A percentile compares a stretch with the other conserved stretches of the same genome.
Evolutionary conservation across 2,797 vertebrate genomes (phyloP).

Genomic region (Emydoidea blandingii): DNA sequence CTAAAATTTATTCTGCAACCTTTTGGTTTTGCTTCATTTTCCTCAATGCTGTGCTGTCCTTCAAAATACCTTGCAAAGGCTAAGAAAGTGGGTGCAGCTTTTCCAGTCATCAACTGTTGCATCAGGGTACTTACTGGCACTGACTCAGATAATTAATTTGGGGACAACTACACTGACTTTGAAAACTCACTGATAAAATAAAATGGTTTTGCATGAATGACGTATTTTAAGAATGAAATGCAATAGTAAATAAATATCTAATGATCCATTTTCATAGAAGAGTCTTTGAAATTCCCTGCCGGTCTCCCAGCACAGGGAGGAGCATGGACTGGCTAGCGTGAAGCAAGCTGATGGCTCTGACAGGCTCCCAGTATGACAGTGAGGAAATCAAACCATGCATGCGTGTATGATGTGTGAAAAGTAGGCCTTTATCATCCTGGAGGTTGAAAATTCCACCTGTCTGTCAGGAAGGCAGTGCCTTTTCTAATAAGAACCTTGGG

Average conservation of each 20-base stretch:
- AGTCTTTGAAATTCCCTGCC: background rate
- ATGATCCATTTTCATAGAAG: background rate
- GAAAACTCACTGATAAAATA: background rate
- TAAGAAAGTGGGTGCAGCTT: slow-evolving; percentile 1
- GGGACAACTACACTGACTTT: slow-evolving; percentile 14
- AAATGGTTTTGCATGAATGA: slow-evolving; percentile 11
- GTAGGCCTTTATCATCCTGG: background rate
- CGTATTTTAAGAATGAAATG: slow-evolving; percentile 4
- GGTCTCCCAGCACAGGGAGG: background rate
- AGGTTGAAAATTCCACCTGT: background rate
- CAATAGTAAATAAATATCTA: background rate
- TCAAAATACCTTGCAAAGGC: background rate
- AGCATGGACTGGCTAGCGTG: background rate
- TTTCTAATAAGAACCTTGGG: background rate
- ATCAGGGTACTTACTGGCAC: background rate
- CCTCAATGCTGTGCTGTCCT: background rate
- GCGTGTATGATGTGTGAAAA: background rate
- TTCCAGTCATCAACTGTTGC: background rate
- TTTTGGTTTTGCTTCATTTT: background rate
- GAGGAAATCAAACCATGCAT: background rate
- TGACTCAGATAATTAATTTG: background rate
- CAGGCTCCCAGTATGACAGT: background rate
- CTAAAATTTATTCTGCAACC: slow-evolving; percentile 12
- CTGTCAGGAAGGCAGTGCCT: background rate
- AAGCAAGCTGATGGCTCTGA: background rate